These are phyloP conservation scores for Phengaris alcon DNA, from an alignment of 2,888 invertebrate genomes.

Conservation along the genomic window DNA sequence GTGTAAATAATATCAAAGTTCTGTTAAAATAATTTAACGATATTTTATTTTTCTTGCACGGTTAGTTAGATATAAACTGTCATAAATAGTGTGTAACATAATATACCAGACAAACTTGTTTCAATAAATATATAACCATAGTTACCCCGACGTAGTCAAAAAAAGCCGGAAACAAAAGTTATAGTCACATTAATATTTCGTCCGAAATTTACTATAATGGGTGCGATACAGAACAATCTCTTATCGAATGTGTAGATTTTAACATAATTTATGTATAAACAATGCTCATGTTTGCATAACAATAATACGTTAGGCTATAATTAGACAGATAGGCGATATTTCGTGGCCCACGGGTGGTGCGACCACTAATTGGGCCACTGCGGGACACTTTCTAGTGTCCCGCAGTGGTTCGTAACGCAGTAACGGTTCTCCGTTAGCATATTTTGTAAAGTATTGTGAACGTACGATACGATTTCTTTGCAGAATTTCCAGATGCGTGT, in stretches of 20 bases:
- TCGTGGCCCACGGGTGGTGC: constrained; percentile 8
- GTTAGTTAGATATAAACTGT: background rate
- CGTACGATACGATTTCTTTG: constrained; percentile 2
- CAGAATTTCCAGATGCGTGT: background rate
- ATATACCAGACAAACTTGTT: background rate
- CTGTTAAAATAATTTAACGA: too few species aligned
- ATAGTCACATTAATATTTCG: background rate
- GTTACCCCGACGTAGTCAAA: background rate
- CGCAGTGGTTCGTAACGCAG: too few species aligned
- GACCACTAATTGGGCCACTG: constrained; percentile 25
- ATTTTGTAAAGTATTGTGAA: background rate
- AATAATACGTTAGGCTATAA: constrained; percentile 8
- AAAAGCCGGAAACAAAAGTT: background rate
- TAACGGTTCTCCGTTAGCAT: constrained; percentile 22
- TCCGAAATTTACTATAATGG: background rate
- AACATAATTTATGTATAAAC: background rate
- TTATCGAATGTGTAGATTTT: constrained; percentile 9
- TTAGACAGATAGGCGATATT: constrained; percentile 7
- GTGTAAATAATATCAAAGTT: too few species aligned
- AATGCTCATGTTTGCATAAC: constrained; percentile 20
- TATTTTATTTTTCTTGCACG: too few species aligned
- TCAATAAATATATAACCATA: background rate
- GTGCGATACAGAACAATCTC: background rate
- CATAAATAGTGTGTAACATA: background rate
- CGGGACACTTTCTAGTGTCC: too few species aligned